Conservation (phyloP, 2,888 invertebrate genomes). For the Ennomos quercinarius region DNA sequence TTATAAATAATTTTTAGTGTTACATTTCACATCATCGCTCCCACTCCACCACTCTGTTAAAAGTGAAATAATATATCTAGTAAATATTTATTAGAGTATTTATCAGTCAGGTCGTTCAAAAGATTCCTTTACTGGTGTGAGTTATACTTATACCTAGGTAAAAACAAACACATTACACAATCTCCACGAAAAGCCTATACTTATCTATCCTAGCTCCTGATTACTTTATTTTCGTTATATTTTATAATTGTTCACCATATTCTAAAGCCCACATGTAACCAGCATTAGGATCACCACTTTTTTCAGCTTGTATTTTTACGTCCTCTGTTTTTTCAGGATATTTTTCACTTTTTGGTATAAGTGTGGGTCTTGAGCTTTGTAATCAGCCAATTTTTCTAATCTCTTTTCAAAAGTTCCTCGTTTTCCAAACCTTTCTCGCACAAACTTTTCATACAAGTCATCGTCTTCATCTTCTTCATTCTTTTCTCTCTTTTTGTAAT, state of each 20-base stretch:
- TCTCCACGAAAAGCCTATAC: too few relatives aligned
- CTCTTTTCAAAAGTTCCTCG: constrained; percentile 64
- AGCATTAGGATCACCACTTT: constrained; percentile 75
- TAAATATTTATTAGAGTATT: too few relatives aligned
- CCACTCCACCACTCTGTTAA: too few relatives aligned
- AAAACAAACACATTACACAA: too few relatives aligned
- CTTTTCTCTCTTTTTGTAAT: constrained; percentile 54
- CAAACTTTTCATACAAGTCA: constrained; percentile 79
- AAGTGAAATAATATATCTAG: too few relatives aligned
- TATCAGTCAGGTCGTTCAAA: too few relatives aligned
- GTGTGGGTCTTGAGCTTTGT: constrained; percentile 56
- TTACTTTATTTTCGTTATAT: too few relatives aligned
- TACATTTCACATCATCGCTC: too few relatives aligned
- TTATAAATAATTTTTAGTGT: too few relatives aligned
- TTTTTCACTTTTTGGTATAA: constrained; percentile 65
- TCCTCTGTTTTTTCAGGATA: constrained; percentile 72
- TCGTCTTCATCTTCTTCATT: constrained; percentile 56
- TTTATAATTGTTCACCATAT: constrained; percentile 71
- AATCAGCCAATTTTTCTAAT: constrained; percentile 60
- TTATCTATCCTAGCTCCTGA: too few relatives aligned
- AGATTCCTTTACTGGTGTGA: too few relatives aligned
- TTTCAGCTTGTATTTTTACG: constrained; percentile 68
- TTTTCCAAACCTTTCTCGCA: constrained; percentile 77
- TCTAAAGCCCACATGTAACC: constrained; percentile 83
- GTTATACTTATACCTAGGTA: too few relatives aligned